Percentiles rank a stretch among this genome's conserved stretches.
phyloP scores from a whole-genome alignment of 2,797 vertebrate genomes.

The Chaunax sp. region DNA sequence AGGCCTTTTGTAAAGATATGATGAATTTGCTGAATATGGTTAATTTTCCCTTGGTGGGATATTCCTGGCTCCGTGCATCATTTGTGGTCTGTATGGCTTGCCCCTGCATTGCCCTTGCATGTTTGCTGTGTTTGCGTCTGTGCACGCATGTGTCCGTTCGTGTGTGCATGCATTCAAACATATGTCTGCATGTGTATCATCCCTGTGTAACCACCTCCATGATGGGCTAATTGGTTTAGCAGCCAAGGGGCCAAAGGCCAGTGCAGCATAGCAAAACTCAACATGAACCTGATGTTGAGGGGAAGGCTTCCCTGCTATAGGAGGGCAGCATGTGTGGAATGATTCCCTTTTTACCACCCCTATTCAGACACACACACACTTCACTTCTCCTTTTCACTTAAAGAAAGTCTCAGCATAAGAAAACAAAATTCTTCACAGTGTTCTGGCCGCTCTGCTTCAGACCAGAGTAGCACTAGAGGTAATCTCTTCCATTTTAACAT shows the following conservation, averaged over 20 bases:
- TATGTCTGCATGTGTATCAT: constrained; percentile 67
- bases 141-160: constrained; percentile 26
- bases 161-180: constrained; percentile 55
- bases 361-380: constrained; percentile 17
- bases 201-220: constrained; percentile 80
- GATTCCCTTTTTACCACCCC: constrained; percentile 59
- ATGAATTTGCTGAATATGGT: constrained; percentile 76
- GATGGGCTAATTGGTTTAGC: constrained; percentile 88
- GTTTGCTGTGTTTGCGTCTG: constrained; percentile 24
- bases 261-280: constrained; percentile 81
- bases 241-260: constrained; percentile 83
- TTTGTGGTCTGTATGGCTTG: constrained; percentile 60
- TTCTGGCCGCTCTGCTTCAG: constrained; percentile 48
- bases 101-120: constrained; percentile 29
- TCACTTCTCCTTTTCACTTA: constrained; percentile 62
- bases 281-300: constrained; percentile 87
- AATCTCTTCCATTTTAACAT: constrained; percentile 74
- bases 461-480: constrained; percentile 51
- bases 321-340: constrained; percentile 79
- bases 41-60: constrained; percentile 68
- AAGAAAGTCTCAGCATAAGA: constrained; percentile 55
- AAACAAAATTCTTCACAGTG: constrained; percentile 65
- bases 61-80: constrained; percentile 40
- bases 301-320: constrained; percentile 65
- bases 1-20: constrained; percentile 73